These are phyloP conservation scores for Neuroscelio doddi DNA, from an alignment of 2,888 invertebrate genomes.

Conservation along the genomic window DNA sequence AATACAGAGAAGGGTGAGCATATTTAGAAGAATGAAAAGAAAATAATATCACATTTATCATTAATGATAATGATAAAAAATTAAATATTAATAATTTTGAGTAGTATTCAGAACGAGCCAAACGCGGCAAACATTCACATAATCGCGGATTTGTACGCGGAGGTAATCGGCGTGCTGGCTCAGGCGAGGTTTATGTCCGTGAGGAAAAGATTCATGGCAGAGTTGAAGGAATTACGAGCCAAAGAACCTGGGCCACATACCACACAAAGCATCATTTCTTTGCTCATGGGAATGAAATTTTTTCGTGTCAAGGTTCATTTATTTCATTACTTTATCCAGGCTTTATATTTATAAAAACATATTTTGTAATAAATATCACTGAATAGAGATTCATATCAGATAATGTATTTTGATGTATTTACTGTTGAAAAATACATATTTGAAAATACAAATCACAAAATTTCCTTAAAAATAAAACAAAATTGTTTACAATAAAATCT, in stretches of 20 bases:
- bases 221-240: constrained; percentile 88
- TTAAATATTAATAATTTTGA: no score
- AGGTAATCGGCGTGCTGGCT: constrained; percentile 96
- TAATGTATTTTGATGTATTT: no score
- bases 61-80: constrained; percentile 4
- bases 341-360: no score
- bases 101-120: constrained; percentile 89
- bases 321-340: not conserved
- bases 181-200: constrained; percentile 95
- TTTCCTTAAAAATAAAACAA: no score
- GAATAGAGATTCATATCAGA: no score
- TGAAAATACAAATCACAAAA: no score
- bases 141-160: constrained; percentile 98
- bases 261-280: constrained; percentile 95
- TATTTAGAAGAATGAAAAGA: no score
- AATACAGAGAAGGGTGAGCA: constrained; percentile 92
- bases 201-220: constrained; percentile 91
- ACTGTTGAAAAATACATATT: not conserved
- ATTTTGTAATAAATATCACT: no score
- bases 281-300: constrained; percentile 99
- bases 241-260: constrained; percentile 93
- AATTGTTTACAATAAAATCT: no score
- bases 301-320: constrained; percentile 84
- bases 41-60: no score
- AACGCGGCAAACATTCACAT: constrained; percentile 97